A percentile compares a stretch with the other conserved stretches of the same genome.
These are phyloP conservation scores for Acanthaster planci DNA, from an alignment of 35 echinoderm and acorn worm species.

Conservation along the genomic window DNA sequence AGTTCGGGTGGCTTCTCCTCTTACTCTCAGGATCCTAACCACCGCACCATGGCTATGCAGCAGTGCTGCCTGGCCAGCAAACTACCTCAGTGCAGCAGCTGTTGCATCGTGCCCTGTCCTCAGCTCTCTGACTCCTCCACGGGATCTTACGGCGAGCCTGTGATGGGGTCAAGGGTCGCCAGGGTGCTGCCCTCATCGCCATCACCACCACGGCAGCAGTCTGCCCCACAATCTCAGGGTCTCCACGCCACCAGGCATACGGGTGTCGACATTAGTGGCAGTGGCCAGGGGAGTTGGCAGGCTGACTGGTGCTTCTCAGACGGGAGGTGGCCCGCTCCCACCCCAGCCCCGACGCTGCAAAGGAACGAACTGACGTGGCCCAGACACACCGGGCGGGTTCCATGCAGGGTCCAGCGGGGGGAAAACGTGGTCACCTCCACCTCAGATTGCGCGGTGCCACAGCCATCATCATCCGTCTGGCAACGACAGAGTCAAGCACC, in stretches of 20 bases:
- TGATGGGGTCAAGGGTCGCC: background rate
- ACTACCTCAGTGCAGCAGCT: conserved; percentile 4
- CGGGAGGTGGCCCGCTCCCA: no score
- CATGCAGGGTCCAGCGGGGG: background rate
- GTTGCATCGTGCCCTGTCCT: background rate
- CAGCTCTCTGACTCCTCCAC: conserved; percentile 8
- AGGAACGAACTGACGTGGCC: conserved; percentile 22
- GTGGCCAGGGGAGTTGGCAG: background rate
- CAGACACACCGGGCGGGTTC: background rate
- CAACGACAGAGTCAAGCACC: background rate
- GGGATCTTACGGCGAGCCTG: background rate
- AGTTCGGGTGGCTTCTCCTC: conserved; percentile 4
- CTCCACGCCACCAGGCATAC: background rate
- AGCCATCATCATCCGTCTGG: background rate
- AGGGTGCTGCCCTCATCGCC: background rate
- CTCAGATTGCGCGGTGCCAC: no score
- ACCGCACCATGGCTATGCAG: background rate
- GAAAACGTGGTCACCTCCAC: no score
- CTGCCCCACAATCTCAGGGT: conserved; percentile 10
- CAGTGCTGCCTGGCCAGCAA: background rate
- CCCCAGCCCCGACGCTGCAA: background rate
- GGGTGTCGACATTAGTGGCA: background rate
- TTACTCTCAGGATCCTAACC: conserved; percentile 19
- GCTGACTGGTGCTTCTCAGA: background rate
- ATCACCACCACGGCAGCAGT: background rate